Evolutionary conservation across 2,888 invertebrate genomes (phyloP).

Genomic region (Ormyrus nitidulus): DNA sequence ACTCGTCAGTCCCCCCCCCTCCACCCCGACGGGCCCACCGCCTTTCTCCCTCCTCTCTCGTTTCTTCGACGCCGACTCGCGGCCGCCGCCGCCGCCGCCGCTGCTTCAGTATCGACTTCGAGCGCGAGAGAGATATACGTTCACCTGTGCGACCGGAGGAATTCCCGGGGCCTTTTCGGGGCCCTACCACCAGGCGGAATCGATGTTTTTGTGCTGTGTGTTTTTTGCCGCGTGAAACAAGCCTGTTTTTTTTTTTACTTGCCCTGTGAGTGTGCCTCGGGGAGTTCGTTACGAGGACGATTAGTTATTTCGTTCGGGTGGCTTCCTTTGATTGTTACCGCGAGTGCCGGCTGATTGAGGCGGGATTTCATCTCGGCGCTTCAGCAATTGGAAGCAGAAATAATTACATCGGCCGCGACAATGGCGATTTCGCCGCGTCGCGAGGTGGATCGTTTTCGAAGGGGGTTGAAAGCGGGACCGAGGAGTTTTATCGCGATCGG

Average conservation of each 20-base stretch:
- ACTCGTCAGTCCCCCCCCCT: conserved; percentile 1
- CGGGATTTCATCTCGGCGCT: too few relatives aligned
- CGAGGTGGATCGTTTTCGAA: background rate
- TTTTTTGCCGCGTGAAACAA: background rate
- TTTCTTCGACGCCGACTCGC: conserved; percentile 43
- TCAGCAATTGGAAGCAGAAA: too few relatives aligned
- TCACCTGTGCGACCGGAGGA: conserved; percentile 1
- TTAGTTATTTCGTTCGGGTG: conserved; percentile 1
- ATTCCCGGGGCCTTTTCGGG: too few relatives aligned
- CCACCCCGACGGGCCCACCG: conserved; percentile 5
- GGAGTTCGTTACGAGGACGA: conserved; percentile 20
- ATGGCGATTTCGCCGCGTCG: background rate
- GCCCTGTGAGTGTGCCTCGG: background rate
- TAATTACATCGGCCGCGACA: background rate
- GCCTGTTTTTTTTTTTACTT: background rate
- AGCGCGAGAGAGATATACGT: background rate
- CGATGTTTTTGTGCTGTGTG: conserved; percentile 10
- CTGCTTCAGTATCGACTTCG: conserved; percentile 36
- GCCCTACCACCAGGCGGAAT: too few relatives aligned
- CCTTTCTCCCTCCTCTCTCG: conserved; percentile 38
- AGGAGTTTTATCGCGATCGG: conserved; percentile 1
- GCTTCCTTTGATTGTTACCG: conserved; percentile 17
- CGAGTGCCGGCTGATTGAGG: too few relatives aligned
- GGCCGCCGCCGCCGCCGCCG: conserved; percentile 5
- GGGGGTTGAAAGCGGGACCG: background rate